phyloP scores from a whole-genome alignment of 1,140 invertebrate genomes.

The Drosophila jambulina region DNA sequence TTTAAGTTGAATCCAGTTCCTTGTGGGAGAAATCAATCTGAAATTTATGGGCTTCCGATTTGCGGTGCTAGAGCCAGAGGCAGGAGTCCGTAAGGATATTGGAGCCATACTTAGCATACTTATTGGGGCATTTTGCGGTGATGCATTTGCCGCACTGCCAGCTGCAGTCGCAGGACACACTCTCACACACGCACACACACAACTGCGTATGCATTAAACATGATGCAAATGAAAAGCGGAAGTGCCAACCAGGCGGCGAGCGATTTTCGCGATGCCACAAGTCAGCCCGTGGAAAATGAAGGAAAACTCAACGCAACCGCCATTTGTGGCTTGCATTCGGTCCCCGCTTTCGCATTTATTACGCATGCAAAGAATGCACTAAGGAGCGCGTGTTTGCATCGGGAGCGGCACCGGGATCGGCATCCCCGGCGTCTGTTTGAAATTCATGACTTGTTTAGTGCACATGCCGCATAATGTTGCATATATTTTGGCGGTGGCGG shows the following conservation, averaged over 20 bases:
- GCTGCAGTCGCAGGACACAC: constrained; percentile 8
- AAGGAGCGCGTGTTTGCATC: constrained; percentile 23
- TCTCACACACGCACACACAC: background rate
- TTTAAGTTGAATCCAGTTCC: background rate
- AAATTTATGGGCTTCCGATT: constrained; percentile 61
- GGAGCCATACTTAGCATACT: constrained; percentile 73
- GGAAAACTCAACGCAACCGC: constrained; percentile 19
- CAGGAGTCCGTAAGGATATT: constrained; percentile 14
- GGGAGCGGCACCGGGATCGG: background rate
- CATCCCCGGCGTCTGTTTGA: constrained; percentile 64
- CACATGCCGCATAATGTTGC: constrained; percentile 83
- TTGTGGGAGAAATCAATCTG: constrained; percentile 60
- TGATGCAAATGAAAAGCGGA: constrained; percentile 75
- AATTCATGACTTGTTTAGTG: constrained; percentile 82
- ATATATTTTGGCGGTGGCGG: constrained; percentile 58
- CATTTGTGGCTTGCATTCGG: constrained; percentile 45
- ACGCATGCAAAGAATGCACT: constrained; percentile 77
- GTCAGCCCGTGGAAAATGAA: constrained; percentile 29
- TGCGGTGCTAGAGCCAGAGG: constrained; percentile 3
- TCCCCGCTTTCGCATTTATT: constrained; percentile 57
- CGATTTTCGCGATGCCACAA: constrained; percentile 44
- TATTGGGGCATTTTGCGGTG: constrained; percentile 71
- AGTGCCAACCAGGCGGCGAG: constrained; percentile 58
- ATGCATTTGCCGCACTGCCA: constrained; percentile 27
- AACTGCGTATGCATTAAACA: constrained; percentile 56